phyloP scores from a whole-genome alignment of 2,888 invertebrate genomes.

The Microplitis deprimator region DNA sequence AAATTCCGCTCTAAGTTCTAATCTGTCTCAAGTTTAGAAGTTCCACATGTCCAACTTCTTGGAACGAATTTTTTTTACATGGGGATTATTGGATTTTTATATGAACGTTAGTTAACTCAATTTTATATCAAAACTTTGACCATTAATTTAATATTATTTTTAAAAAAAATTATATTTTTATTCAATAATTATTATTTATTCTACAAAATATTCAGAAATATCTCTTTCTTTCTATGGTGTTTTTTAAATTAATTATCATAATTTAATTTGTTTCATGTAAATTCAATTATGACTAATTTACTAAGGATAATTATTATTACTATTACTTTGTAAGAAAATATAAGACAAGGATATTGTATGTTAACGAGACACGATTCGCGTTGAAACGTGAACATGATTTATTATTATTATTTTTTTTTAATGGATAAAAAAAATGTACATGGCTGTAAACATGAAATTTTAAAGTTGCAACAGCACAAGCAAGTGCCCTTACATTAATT shows the following conservation, averaged over 20 bases:
- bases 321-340: conserved; percentile 17
- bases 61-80: no score
- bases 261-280: conserved; percentile 17
- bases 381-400: conserved; percentile 48
- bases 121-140: no score
- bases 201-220: no score
- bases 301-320: neutral
- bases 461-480: conserved; percentile 68
- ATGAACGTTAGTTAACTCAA: no score
- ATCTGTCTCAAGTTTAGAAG: no score
- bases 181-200: no score
- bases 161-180: no score
- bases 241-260: neutral
- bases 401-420: conserved; percentile 57
- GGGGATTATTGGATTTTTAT: no score
- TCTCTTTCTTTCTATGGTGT: neutral
- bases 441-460: conserved; percentile 68
- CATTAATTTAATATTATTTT: no score
- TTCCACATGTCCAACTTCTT: no score
- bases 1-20: no score
- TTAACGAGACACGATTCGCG: conserved; percentile 44
- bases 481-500: conserved; percentile 64
- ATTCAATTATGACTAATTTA: conserved; percentile 7
- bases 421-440: conserved; percentile 66
- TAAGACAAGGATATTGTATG: conserved; percentile 23